Evolutionary conservation across 2,113 vertebrate genomes (phyloP), one percentile per base, ranked within the genome.

Genomic region (Oryzias celebensis): DNA sequence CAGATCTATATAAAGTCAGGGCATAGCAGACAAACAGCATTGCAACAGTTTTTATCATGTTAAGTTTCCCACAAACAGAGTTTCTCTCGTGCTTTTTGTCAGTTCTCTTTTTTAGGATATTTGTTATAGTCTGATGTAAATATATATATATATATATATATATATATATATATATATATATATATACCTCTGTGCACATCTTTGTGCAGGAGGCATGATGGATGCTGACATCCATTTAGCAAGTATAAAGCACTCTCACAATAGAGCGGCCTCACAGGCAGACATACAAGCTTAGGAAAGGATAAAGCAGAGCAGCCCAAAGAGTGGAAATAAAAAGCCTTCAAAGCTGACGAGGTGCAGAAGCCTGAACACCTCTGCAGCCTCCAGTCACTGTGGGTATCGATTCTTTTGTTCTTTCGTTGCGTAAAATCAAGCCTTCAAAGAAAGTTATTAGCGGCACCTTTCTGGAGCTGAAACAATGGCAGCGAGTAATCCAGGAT

Each of bases 321-420:
- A 64, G 41, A 65, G 42, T 14, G 52, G 44, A 42, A 58, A 49
- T 62, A 20, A 60, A 61, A 67, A 65, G 20, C 23, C n/a, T 66
- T 48, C 20, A 51, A 52, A 48, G 60, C 18, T 52, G 56, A 60
- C 51, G 49, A 8, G 18, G 28, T 7, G 31, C 7, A 58, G 36
- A 31, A 58, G 59, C 57, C 24, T 58, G 15, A 54, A 62, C 51
- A 36, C 59, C 45, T 54, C 4, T 31, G 26, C 14, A 49, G 5
- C 1, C 26, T 24, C 14, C 18, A 52, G 18, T 23, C 59, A 24
- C 55, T 43, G 50, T 8, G 18, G 24, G 26, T 17, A 56, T 42
- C 58, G 24, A 58, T 17, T 14, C 18, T 44, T 65, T 60, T 56
- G 36, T 73, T 73, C 46, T 45, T 51, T 14, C 43, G 41, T 17